These are phyloP conservation scores for Thunnus thynnus DNA, from an alignment of 2,113 vertebrate species.

Conservation along the genomic window DNA sequence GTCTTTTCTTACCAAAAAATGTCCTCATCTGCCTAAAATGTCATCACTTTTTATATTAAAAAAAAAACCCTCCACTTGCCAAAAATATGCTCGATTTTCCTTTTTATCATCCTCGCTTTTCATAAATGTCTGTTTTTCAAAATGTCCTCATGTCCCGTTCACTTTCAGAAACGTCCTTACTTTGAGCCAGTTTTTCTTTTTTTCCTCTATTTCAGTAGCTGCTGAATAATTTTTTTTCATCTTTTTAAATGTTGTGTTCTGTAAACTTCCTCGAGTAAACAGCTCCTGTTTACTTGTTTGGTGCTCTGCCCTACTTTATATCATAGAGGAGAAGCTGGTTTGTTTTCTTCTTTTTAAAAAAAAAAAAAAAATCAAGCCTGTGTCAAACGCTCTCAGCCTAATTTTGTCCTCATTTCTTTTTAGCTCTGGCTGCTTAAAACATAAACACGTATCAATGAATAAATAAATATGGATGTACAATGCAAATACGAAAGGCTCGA, in stretches of 20 bases:
- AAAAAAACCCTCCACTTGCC: not conserved
- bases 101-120: too few relatives aligned
- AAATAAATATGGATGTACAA: slow-evolving; percentile 29
- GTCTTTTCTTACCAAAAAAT: not conserved
- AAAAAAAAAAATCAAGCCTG: slow-evolving; percentile 10
- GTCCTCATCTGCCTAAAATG: not conserved
- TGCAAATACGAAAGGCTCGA: not conserved
- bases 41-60: not conserved
- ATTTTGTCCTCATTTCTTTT: slow-evolving; percentile 24
- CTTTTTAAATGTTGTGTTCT: not conserved
- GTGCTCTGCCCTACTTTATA: slow-evolving; percentile 37
- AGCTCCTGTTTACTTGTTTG: slow-evolving; percentile 32
- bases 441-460: slow-evolving; percentile 29
- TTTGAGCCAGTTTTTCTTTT: too few relatives aligned
- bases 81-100: not conserved
- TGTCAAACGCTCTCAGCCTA: slow-evolving; percentile 18
- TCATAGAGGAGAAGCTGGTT: slow-evolving; percentile 19
- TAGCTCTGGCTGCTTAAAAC: slow-evolving; percentile 1
- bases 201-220: not conserved
- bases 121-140: not conserved
- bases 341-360: slow-evolving; percentile 9
- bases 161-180: not conserved
- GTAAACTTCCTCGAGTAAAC: slow-evolving; percentile 19
- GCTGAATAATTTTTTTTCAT: not conserved
- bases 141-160: not conserved